Conservation (phyloP, 2,113 vertebrate species). For the Myiopsitta monachus region DNA sequence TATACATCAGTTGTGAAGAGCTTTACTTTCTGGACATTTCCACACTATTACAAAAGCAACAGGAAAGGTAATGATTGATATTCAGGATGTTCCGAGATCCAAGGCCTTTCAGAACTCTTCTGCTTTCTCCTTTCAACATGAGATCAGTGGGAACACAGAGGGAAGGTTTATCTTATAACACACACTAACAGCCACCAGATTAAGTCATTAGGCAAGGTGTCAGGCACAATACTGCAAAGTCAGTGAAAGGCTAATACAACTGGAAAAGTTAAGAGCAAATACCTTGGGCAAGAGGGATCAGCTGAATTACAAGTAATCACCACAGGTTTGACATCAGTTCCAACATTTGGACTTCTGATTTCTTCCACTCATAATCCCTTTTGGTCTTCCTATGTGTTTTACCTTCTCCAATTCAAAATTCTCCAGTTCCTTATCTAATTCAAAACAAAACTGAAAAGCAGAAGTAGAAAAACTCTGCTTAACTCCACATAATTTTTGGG, state of each 20-base stretch:
- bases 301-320: not conserved
- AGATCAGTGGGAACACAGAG: not conserved
- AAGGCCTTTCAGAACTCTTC: not conserved
- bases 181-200: not conserved
- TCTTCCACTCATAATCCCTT: not conserved
- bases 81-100: not conserved
- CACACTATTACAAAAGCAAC: not conserved
- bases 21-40: not conserved
- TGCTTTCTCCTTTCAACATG: not conserved
- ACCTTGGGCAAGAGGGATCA: not conserved
- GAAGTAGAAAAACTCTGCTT: not conserved
- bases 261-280: not conserved
- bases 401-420: not conserved
- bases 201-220: not conserved
- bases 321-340: not conserved
- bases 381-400: not conserved
- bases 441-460: not conserved
- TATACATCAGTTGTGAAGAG: not conserved
- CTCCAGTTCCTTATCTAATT: not conserved
- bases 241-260: not conserved
- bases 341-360: not conserved
- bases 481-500: not conserved
- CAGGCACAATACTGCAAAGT: not conserved
- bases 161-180: not conserved
- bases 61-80: not conserved